Evolutionary conservation across 2,113 vertebrate genomes (phyloP).

Genomic region (Erythrocercus mccallii): DNA sequence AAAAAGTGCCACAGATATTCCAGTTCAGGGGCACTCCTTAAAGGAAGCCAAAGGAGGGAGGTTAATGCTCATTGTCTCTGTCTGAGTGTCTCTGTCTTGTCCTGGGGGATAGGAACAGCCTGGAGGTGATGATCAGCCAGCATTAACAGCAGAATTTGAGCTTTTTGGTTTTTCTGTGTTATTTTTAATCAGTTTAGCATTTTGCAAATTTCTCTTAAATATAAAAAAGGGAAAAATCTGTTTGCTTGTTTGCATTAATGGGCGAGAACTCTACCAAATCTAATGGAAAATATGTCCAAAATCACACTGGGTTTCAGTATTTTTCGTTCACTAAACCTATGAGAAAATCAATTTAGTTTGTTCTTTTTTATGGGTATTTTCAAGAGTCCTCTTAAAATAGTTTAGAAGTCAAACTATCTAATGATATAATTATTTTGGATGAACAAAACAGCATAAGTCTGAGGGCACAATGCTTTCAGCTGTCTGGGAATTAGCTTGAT

Average conservation of each 20-base stretch:
- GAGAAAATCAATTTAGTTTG: not conserved
- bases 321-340: not conserved
- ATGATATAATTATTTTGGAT: not conserved
- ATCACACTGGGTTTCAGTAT: not conserved
- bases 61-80: rapidly evolving
- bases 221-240: not conserved
- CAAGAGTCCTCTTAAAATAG: not conserved
- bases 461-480: not conserved
- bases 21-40: not conserved
- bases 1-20: not conserved
- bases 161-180: not conserved
- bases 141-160: not conserved
- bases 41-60: not conserved
- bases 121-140: not conserved
- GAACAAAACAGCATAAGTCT: not conserved
- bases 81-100: not conserved
- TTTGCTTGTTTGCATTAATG: not conserved
- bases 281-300: not conserved
- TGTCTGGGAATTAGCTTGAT: not conserved
- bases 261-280: not conserved
- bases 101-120: not conserved
- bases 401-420: not conserved
- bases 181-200: not conserved
- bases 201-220: not conserved
- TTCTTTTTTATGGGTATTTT: not conserved